phyloP scores from a whole-genome alignment of 2,797 vertebrate species.

The Centropyge bicolor region DNA sequence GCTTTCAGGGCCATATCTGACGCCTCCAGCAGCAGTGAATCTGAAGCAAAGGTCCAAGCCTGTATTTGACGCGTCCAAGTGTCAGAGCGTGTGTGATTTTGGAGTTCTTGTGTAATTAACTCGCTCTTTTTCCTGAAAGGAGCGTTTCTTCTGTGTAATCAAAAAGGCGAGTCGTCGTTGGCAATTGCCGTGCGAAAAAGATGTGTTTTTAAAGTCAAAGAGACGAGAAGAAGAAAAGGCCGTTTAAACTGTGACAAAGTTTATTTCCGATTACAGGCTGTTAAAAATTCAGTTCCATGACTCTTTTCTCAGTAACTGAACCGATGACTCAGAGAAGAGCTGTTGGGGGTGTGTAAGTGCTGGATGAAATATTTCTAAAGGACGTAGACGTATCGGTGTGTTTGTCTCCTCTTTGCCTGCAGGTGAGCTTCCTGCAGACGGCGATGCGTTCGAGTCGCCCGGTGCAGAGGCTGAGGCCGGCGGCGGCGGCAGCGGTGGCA shows the following conservation, averaged over 20 bases:
- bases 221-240: conserved; percentile 22
- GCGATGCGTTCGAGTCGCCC: conserved; percentile 78
- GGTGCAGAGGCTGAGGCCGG: conserved; percentile 50
- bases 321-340: not conserved
- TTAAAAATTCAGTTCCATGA: not conserved
- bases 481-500: conserved; percentile 41
- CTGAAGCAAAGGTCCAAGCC: conserved; percentile 35
- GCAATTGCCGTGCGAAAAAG: conserved; percentile 12
- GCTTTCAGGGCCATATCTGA: conserved; percentile 30
- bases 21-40: conserved; percentile 45
- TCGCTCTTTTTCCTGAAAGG: conserved; percentile 12
- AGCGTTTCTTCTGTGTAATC: conserved; percentile 32
- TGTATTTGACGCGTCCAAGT: conserved; percentile 37
- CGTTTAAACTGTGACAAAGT: not conserved
- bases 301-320: too few species aligned
- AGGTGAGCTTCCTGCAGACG: conserved; percentile 81
- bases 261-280: not conserved
- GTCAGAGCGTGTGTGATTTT: conserved; percentile 41
- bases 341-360: not conserved
- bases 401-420: not conserved
- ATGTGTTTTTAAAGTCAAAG: conserved; percentile 54
- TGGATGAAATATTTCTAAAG: not conserved
- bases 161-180: conserved; percentile 18
- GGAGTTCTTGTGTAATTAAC: conserved; percentile 63
- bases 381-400: not conserved